Evolutionary conservation across 2,888 invertebrate genomes (phyloP), one percentile per base, ranked within the genome.

Genomic region (Aphidius colemani): DNA sequence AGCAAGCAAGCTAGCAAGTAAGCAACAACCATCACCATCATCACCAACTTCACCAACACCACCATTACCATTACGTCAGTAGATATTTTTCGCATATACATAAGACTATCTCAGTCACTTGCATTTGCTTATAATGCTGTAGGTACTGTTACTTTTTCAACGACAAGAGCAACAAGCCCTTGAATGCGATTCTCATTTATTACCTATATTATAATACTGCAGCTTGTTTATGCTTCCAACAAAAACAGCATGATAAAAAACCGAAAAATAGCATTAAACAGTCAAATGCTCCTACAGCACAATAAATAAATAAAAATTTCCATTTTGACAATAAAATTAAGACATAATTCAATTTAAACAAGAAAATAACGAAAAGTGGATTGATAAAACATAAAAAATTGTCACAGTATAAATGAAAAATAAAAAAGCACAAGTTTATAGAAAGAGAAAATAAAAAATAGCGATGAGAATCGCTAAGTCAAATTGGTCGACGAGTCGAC

Each of bases 121-220:
- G 71, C 71, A 55, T 61, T 75, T 76, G 74, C 75, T 78, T 76
- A 75, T 75, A 55, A 55, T 77, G 77, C 75, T 72, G 68, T 74
- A 78, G 76, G 76, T 81, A 81, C 81, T 80, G 81, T 81, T 81
- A 80, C 77, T 79, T 77, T 72, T 74, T 76, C 74, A 73, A 76
- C 74, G 72, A 72, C 41, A 48, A 49, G 49, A 11, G 3, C 30
- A 30, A 49, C 73, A 64, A 72, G 73, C 78, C 80, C 77, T 79
- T 74, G 70, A 73, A 70, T 72, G 74, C 74, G 72, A 66, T 72
- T 69, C 65, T 53, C 65, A 18, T 63, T 55, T 18, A 18, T 18
- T 18, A 18, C 13, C 13, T 18, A 18, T 18, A 18, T 18, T 18
- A 18, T 18, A 18, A 18, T 18, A 18, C 56, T 40, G 44, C 48